Base-by-base conservation (phyloP, 2,113 vertebrate genomes). In the Platichthys stellatus region DNA sequence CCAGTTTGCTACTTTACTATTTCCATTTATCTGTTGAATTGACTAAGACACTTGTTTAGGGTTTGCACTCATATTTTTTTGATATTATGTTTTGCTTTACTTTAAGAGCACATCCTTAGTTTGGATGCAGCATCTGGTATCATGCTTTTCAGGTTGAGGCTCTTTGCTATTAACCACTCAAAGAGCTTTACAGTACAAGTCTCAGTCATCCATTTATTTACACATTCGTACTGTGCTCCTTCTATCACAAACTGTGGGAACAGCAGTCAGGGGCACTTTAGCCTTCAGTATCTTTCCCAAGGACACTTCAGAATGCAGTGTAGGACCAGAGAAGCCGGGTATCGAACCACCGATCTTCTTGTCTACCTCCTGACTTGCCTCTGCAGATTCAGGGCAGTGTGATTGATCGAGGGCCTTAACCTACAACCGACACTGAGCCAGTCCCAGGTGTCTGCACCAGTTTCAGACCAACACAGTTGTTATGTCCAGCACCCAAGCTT, bases 1-100 rank as follows among this genome's bases (percentile, higher is more conserved):
- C 70, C 73, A 62, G 80, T 69, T 3, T 2, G 68, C 43, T 69
- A 58, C 38, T 57, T 72, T 43, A 54, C 2, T 72, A 65, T 69
- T 61, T 38, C 4, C 18, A 40, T 17, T 74, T 64, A 54, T 77
- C 51, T 28, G 24, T 80, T 59, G 17, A 72, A 82, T 5, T 83
- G 83, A 87, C 78, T 74, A 81, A 79, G 53, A 66, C 70, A 62
- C 49, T 75, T 24, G 4, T 43, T 60, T 21, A 40, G 38, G 4
- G 2, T 76, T 84, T 90, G 73, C 63, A 78, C 66, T 76, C 63
- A 0, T 7, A 31, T 69, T 40, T 26, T 35, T 11, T 63, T 67
- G 43, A 66, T 15, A 51, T 24, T 51, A 71, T 56, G 3, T 70
- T 69, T 4, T n/a, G 28, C 43, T 60, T 35, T 9, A 57, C 12